Evolutionary conservation across 2,113 vertebrate species (phyloP).

Genomic region (Sinocyclocheilus anophthalmus): DNA sequence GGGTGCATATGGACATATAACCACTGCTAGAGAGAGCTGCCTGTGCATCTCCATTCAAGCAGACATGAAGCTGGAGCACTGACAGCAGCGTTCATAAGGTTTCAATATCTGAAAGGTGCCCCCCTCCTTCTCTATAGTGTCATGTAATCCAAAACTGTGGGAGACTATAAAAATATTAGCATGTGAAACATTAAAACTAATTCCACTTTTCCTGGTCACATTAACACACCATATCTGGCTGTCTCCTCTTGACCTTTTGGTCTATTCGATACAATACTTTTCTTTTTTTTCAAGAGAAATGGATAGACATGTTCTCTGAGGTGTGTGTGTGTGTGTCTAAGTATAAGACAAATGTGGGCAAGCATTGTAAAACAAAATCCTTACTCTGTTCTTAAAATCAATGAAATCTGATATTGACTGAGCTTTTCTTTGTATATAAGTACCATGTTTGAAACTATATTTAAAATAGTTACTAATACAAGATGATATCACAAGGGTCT

Average conservation of each 20-base stretch:
- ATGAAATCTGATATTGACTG: slow-evolving; percentile 9
- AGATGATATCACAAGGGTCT: neutral
- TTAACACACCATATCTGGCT: slow-evolving; percentile 64
- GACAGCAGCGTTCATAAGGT: slow-evolving; percentile 58
- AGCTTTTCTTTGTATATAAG: slow-evolving; percentile 26
- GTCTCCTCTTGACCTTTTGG: slow-evolving; percentile 63
- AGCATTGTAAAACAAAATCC: slow-evolving; percentile 38
- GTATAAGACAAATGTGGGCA: slow-evolving; percentile 31
- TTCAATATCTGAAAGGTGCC: slow-evolving; percentile 73
- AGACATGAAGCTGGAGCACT: slow-evolving; percentile 43
- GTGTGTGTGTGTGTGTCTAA: slow-evolving; percentile 5
- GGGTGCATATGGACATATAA: slow-evolving; percentile 29
- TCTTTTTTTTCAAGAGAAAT: neutral
- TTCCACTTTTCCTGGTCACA: slow-evolving; percentile 69
- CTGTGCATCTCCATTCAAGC: no score
- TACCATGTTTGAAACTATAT: neutral
- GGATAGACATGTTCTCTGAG: slow-evolving; percentile 2
- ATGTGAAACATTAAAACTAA: slow-evolving; percentile 74
- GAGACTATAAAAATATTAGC: slow-evolving; percentile 70
- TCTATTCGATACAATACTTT: slow-evolving; percentile 41
- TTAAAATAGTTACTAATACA: neutral
- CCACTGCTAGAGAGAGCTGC: slow-evolving; percentile 43
- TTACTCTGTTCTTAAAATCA: slow-evolving; percentile 31
- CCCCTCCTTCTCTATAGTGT: slow-evolving; percentile 60
- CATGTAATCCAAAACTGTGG: slow-evolving; percentile 69